Evolutionary conservation across 2,888 invertebrate species (phyloP).

Genomic region (Hydropsyche betteni): DNA sequence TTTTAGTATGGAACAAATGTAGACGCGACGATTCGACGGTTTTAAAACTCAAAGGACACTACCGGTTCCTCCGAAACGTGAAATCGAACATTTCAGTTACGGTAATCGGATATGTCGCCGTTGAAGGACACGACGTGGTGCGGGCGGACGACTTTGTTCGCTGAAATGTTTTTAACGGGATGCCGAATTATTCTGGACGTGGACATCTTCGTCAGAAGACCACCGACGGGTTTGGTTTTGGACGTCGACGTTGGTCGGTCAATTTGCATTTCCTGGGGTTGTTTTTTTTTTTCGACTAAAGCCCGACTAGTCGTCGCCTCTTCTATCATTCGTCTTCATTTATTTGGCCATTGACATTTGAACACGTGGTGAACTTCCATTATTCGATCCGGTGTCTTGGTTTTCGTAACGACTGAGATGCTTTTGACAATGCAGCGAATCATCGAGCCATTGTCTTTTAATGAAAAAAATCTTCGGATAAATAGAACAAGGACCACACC

Average conservation of each 20-base stretch:
- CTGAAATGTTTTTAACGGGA: conserved; percentile 1
- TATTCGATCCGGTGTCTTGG: neutral
- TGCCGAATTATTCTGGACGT: too few relatives aligned
- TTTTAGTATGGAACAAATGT: neutral
- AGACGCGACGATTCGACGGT: too few relatives aligned
- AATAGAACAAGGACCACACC: conserved; percentile 30
- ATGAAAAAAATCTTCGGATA: neutral
- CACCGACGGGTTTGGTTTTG: too few relatives aligned
- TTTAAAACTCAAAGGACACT: too few relatives aligned
- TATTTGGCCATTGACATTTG: conserved; percentile 8
- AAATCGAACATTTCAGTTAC: neutral
- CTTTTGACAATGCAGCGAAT: neutral
- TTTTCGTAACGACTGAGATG: neutral
- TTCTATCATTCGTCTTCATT: conserved; percentile 16
- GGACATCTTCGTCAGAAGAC: too few relatives aligned
- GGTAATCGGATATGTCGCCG: conserved; percentile 33
- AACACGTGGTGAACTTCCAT: neutral
- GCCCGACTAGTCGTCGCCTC: conserved; percentile 17
- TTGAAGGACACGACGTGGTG: conserved; percentile 27
- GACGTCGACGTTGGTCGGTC: too few relatives aligned
- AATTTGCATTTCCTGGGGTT: too few relatives aligned
- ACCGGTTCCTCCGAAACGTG: neutral
- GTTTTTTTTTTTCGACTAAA: too few relatives aligned
- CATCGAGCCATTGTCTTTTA: neutral
- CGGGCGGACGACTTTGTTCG: conserved; percentile 33